These are phyloP conservation scores for Ferdinandea cuprea DNA, from an alignment of 2,888 invertebrate genomes.

Conservation along the genomic window DNA sequence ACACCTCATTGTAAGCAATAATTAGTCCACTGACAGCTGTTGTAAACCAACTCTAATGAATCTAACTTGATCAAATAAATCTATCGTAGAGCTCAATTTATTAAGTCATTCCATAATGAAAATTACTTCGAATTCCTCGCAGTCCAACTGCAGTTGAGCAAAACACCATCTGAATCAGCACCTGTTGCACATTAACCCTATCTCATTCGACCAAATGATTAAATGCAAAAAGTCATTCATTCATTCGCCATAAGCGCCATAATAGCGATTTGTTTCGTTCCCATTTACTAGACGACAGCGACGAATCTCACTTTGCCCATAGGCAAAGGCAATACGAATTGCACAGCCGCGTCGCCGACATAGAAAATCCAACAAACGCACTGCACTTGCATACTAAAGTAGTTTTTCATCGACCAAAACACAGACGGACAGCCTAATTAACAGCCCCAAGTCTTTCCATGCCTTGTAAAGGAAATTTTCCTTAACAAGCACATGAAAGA, in stretches of 20 bases:
- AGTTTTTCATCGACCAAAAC: slow-evolving; percentile 17
- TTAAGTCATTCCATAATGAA: slow-evolving; percentile 2
- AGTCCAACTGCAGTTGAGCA: background rate
- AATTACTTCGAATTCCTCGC: background rate
- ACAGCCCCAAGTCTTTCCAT: slow-evolving; percentile 47
- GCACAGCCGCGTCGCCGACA: slow-evolving; percentile 45
- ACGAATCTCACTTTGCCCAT: slow-evolving; percentile 39
- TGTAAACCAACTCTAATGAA: background rate
- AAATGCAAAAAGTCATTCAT: slow-evolving; percentile 26
- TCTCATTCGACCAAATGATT: background rate
- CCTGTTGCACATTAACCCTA: slow-evolving; percentile 9
- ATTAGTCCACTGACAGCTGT: background rate
- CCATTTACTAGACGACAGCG: slow-evolving; percentile 35
- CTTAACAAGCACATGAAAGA: slow-evolving; percentile 39
- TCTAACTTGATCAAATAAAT: background rate
- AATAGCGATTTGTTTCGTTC: slow-evolving; percentile 49
- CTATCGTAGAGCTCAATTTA: background rate
- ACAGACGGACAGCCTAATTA: slow-evolving; percentile 42
- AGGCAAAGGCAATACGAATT: slow-evolving; percentile 57
- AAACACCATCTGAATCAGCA: background rate
- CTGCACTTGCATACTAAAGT: slow-evolving; percentile 29
- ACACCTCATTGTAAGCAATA: background rate
- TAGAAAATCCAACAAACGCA: slow-evolving; percentile 41
- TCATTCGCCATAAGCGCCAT: slow-evolving; percentile 32
- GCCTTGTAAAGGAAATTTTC: slow-evolving; percentile 39